Evolutionary conservation across 1,140 invertebrate species (phyloP).

Genomic region (Linepithema humile): DNA sequence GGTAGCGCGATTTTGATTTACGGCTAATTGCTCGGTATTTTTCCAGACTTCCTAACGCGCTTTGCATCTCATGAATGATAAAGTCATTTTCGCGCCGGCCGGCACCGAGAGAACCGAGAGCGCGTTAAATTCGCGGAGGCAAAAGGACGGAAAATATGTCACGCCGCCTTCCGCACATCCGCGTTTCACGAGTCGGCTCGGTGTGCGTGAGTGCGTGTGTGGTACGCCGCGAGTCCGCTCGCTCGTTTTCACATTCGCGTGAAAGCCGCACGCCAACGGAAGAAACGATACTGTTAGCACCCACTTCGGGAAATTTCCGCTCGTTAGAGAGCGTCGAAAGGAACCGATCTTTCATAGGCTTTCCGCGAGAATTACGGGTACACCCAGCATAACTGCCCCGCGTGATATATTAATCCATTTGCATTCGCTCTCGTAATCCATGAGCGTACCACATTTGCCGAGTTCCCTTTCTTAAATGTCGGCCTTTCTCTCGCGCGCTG

Average conservation of each 20-base stretch:
- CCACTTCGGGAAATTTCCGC: slow-evolving; percentile 48
- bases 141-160: slow-evolving; percentile 53
- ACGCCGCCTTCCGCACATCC: neutral
- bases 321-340: slow-evolving; percentile 35
- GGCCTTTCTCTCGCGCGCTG: slow-evolving; percentile 28
- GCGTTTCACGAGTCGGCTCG: slow-evolving; percentile 7
- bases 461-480: slow-evolving; percentile 58
- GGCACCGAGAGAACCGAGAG: slow-evolving; percentile 26
- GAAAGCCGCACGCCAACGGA: slow-evolving; percentile 39
- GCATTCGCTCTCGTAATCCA: slow-evolving; percentile 56
- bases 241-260: slow-evolving; percentile 43
- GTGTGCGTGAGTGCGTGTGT: neutral
- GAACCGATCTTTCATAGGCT: slow-evolving; percentile 47
- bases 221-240: neutral
- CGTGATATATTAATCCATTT: slow-evolving; percentile 53
- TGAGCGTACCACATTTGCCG: slow-evolving; percentile 44
- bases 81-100: slow-evolving; percentile 71
- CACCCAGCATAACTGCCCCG: slow-evolving; percentile 49
- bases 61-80: slow-evolving; percentile 76
- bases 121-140: slow-evolving; percentile 53
- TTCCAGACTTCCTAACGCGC: slow-evolving; percentile 70
- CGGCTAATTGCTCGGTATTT: slow-evolving; percentile 77
- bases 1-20: slow-evolving; percentile 79
- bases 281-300: slow-evolving; percentile 43
- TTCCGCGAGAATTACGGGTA: slow-evolving; percentile 42